Evolutionary conservation across 2,113 vertebrate genomes (phyloP).

Genomic region (Glaucomys volans): DNA sequence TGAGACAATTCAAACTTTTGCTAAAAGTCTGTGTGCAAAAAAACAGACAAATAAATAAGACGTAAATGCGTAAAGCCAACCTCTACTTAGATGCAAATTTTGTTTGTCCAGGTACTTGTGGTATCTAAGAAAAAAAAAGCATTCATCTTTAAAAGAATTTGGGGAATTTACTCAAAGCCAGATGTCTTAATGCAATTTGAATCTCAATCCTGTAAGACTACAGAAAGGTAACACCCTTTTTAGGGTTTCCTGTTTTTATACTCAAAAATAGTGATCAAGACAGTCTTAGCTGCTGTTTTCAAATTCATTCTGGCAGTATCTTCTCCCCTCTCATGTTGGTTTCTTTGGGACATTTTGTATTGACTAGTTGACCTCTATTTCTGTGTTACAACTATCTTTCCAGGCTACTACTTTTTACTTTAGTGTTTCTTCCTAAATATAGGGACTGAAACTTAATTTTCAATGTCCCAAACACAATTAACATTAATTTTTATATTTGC

Average conservation of each 20-base stretch:
- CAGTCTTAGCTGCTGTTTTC: not conserved
- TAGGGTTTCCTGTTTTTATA: not conserved
- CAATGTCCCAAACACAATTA: not conserved
- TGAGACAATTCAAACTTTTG: not conserved
- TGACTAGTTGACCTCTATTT: not conserved
- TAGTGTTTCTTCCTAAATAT: not conserved
- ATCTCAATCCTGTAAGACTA: not conserved
- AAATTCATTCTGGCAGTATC: not conserved
- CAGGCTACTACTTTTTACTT: not conserved
- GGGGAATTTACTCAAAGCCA: not conserved
- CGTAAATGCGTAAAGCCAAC: not conserved
- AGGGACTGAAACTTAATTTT: not conserved
- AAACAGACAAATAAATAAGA: not conserved
- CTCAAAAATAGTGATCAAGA: not conserved
- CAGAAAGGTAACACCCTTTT: not conserved
- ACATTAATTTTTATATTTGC: not conserved
- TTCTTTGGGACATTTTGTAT: not conserved
- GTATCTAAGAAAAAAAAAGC: not conserved
- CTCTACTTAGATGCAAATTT: not conserved
- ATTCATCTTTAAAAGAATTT: not conserved
- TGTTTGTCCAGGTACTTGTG: not conserved
- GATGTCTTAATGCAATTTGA: not conserved
- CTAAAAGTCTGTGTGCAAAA: not conserved
- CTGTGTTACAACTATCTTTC: not conserved
- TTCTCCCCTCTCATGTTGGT: not conserved